A percentile compares a stretch with the other conserved stretches of the same genome.
phyloP scores from a whole-genome alignment of 2,888 invertebrate genomes.

The Dicyrtoma fusca region DNA sequence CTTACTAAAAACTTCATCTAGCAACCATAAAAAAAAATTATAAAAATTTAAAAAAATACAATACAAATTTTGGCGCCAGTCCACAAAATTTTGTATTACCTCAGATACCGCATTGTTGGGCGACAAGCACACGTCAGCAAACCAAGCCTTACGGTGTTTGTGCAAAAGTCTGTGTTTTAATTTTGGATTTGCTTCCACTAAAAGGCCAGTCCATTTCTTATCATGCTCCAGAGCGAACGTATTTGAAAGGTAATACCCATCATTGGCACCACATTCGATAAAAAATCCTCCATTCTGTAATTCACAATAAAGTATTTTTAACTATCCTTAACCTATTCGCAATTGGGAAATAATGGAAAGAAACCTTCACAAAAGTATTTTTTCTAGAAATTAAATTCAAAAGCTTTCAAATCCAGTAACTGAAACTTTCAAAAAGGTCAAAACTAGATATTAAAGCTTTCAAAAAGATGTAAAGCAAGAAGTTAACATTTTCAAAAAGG shows the following conservation, averaged over 20 bases:
- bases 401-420: no score
- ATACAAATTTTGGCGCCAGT: neutral
- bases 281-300: no score
- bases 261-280: slow-evolving; percentile 22
- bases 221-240: slow-evolving; percentile 1
- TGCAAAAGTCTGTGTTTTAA: neutral
- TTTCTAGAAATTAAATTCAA: no score
- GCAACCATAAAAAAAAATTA: no score
- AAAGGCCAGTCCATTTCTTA: slow-evolving; percentile 11
- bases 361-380: no score
- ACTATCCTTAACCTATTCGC: no score
- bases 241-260: slow-evolving; percentile 7
- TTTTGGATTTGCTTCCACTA: slow-evolving; percentile 8
- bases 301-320: no score
- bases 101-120: neutral
- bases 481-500: no score
- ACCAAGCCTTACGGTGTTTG: slow-evolving; percentile 16
- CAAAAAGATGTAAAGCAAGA: no score
- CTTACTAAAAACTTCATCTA: slow-evolving; percentile 5
- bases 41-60: neutral
- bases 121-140: slow-evolving; percentile 27
- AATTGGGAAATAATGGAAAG: no score
- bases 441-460: no score
- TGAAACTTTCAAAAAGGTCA: no score
- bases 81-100: neutral